Conservation (phyloP, 2,113 vertebrate species). For the Thinocorus orbignyianus region DNA sequence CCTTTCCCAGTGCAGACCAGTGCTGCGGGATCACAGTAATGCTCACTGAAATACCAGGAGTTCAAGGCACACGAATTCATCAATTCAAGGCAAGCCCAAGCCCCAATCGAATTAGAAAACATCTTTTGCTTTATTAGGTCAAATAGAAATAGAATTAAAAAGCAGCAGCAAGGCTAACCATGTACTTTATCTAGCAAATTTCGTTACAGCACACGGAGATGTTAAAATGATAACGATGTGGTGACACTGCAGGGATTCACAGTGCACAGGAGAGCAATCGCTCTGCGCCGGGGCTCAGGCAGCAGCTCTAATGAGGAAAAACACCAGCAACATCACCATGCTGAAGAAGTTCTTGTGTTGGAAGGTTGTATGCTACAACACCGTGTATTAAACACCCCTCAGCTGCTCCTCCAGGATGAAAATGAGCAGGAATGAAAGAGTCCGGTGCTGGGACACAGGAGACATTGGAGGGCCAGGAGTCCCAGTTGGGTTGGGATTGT, state of each 20-base stretch:
- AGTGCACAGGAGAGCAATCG: background rate
- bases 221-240: background rate
- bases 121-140: conserved; percentile 41
- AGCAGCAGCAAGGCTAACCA: conserved; percentile 4
- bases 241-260: background rate
- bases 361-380: background rate
- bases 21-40: background rate
- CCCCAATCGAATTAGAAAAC: conserved; percentile 28
- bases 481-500: background rate
- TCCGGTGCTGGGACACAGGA: background rate
- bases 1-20: rapidly evolving
- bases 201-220: background rate
- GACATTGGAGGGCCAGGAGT: background rate
- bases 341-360: background rate
- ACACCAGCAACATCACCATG: background rate
- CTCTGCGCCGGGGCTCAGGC: background rate
- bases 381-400: background rate
- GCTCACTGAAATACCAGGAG: conserved; percentile 6
- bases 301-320: background rate
- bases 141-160: conserved; percentile 44
- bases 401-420: background rate
- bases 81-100: conserved; percentile 16
- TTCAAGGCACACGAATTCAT: background rate
- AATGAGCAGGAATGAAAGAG: background rate
- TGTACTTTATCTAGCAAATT: conserved; percentile 15